Conservation (phyloP, 64 coral and sea anemone genomes). For the Trachythela sp. region DNA sequence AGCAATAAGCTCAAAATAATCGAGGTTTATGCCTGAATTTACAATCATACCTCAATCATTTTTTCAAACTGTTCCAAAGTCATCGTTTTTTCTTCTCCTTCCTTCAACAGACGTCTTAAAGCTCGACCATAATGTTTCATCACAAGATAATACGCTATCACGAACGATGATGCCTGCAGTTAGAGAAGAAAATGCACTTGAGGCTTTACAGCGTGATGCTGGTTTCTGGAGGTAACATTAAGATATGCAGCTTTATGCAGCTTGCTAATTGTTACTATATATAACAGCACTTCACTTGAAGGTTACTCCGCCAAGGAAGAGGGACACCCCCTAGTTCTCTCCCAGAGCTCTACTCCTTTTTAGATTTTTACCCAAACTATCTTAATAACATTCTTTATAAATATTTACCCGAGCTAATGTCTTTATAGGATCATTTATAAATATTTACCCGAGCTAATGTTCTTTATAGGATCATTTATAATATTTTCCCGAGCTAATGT, state of each 20-base stretch:
- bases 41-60: conserved; percentile 2
- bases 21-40: neutral
- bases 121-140: neutral
- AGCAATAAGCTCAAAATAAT: neutral
- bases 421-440: too few species aligned
- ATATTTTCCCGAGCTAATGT: too few species aligned
- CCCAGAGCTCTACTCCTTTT: too few species aligned
- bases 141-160: neutral
- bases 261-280: too few species aligned
- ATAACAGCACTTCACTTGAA: too few species aligned
- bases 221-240: neutral
- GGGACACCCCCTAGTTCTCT: too few species aligned
- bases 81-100: conserved; percentile 11
- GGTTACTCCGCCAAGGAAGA: too few species aligned
- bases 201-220: neutral
- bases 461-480: too few species aligned
- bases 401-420: too few species aligned
- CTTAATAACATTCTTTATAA: too few species aligned
- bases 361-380: too few species aligned
- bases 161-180: neutral
- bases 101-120: neutral
- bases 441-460: too few species aligned
- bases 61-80: conserved; percentile 18
- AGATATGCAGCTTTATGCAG: neutral
- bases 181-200: neutral